Conservation (phyloP, 2,888 invertebrate genomes). For the Tenthredo distinguenda region DNA sequence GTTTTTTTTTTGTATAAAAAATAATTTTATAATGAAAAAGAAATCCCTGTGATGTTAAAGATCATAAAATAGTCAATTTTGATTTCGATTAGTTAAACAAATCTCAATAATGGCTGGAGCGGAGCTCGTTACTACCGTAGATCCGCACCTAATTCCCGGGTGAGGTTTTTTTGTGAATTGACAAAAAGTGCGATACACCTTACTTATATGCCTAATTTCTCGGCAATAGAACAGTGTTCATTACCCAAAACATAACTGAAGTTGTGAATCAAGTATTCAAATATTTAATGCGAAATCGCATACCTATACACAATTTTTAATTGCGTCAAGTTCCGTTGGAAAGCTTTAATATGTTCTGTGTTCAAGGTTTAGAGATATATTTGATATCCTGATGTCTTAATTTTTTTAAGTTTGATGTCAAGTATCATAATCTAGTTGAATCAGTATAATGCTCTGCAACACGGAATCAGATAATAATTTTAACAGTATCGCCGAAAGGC, state of each 20-base stretch:
- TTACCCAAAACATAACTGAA: neutral
- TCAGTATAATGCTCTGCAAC: neutral
- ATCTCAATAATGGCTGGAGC: slow-evolving; percentile 62
- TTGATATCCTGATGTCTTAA: neutral
- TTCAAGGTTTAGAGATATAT: neutral
- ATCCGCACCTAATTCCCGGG: slow-evolving; percentile 89
- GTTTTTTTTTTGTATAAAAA: neutral
- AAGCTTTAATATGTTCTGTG: neutral
- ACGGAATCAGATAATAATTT: neutral
- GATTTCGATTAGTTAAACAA: neutral
- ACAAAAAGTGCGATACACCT: neutral
- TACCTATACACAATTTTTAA: neutral
- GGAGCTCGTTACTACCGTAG: slow-evolving; percentile 80
- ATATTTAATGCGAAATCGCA: neutral
- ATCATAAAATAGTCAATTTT: slow-evolving; percentile 9
- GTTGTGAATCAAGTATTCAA: neutral
- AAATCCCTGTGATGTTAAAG: slow-evolving; percentile 16
- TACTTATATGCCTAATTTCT: neutral
- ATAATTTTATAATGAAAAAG: slow-evolving; percentile 27
- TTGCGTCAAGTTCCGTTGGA: neutral
- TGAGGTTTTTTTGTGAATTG: slow-evolving; percentile 75
- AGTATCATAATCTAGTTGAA: neutral
- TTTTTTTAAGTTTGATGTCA: neutral
- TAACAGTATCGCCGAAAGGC: neutral
- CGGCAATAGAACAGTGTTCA: neutral